phyloP scores from a whole-genome alignment of 2,888 invertebrate genomes.

The Erynnis tages region DNA sequence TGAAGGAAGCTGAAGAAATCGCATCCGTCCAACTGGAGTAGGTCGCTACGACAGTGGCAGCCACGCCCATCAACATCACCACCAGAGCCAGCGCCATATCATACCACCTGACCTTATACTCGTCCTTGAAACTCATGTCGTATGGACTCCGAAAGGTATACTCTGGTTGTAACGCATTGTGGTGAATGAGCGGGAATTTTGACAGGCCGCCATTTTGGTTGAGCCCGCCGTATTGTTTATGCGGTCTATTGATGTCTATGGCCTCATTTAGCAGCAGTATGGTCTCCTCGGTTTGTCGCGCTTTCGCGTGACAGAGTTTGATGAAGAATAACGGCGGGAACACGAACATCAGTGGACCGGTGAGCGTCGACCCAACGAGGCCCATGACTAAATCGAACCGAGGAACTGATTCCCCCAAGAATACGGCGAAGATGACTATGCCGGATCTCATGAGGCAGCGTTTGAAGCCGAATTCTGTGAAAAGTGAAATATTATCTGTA shows the following conservation, averaged over 20 bases:
- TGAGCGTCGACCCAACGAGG: conserved; percentile 91
- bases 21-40: conserved; percentile 86
- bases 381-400: conserved; percentile 93
- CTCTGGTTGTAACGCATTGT: conserved; percentile 42
- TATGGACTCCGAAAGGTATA: conserved; percentile 44
- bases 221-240: conserved; percentile 26
- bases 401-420: conserved; percentile 91
- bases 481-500: conserved; percentile 26
- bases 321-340: conserved; percentile 91
- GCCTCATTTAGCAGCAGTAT: conserved; percentile 1
- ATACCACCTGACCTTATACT: conserved; percentile 59
- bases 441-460: conserved; percentile 87
- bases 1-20: conserved; percentile 83
- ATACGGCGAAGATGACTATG: conserved; percentile 85
- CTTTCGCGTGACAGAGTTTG: conserved; percentile 81
- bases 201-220: conserved; percentile 37
- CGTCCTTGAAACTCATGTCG: conserved; percentile 37
- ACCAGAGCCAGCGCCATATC: conserved; percentile 79
- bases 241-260: neutral
- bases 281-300: conserved; percentile 37
- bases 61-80: conserved; percentile 83
- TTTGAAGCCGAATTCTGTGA: conserved; percentile 88
- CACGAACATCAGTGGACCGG: conserved; percentile 91
- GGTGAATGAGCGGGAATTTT: conserved; percentile 51
- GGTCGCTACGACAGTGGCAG: conserved; percentile 85